These are phyloP conservation scores for Pomatorhinus ruficollis DNA, from an alignment of 2,113 vertebrate genomes.

Conservation along the genomic window DNA sequence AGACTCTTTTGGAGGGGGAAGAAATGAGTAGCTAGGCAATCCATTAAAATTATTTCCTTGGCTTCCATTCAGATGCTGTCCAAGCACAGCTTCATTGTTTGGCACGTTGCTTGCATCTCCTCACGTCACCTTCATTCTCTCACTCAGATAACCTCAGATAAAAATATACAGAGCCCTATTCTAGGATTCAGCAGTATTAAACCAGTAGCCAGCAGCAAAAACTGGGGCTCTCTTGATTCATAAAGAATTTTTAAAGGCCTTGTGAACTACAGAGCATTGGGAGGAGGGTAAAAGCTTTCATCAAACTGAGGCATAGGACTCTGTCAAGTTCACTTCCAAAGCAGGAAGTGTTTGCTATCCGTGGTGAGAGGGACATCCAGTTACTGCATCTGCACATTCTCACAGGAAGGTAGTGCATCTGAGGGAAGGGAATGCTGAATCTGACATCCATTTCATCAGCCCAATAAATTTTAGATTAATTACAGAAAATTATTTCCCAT, in stretches of 20 bases:
- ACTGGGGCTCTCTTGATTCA: neutral
- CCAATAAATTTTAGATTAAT: neutral
- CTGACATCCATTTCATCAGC: neutral
- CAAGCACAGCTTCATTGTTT: conserved; percentile 54
- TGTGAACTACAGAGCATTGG: neutral
- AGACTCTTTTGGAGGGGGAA: neutral
- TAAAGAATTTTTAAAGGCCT: neutral
- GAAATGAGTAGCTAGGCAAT: conserved; percentile 17
- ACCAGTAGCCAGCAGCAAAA: conserved; percentile 6
- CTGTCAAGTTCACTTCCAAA: neutral
- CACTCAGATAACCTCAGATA: neutral
- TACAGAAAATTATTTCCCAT: neutral
- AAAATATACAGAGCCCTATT: neutral
- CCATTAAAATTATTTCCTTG: conserved; percentile 39
- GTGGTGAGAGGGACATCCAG: neutral
- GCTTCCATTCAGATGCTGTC: conserved; percentile 51
- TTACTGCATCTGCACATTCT: neutral
- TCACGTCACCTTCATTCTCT: conserved; percentile 9
- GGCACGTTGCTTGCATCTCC: neutral
- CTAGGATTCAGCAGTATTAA: neutral
- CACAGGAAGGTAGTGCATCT: neutral
- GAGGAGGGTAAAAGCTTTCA: neutral
- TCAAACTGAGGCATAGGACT: neutral
- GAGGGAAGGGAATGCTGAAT: neutral
- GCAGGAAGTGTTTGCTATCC: accelerated